Evolutionary conservation across 1,140 invertebrate species (phyloP).

Genomic region (Dreissena rostriformis): DNA sequence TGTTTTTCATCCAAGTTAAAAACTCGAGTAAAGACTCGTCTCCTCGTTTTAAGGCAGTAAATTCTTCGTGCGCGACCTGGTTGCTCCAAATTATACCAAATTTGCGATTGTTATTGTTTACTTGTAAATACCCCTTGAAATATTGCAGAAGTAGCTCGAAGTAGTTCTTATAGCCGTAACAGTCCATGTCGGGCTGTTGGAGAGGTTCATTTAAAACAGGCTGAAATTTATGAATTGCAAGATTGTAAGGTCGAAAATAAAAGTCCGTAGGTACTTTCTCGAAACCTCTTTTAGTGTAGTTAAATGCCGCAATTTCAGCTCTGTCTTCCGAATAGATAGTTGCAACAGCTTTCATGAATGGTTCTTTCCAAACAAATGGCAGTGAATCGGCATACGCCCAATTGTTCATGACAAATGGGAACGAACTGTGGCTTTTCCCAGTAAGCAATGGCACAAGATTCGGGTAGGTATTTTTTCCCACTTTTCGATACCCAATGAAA

Average conservation of each 20-base stretch:
- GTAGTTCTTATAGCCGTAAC: slow-evolving; percentile 13
- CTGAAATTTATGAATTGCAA: slow-evolving; percentile 58
- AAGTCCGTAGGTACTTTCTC: too few species aligned
- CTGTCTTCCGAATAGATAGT: slow-evolving; percentile 92
- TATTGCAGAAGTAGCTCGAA: slow-evolving; percentile 1
- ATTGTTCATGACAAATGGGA: slow-evolving; percentile 5
- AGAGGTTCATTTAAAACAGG: slow-evolving; percentile 24
- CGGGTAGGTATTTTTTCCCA: slow-evolving; percentile 92
- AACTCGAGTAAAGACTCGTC: slow-evolving; percentile 1
- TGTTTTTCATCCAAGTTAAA: slow-evolving; percentile 1
- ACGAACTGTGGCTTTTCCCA: too few species aligned
- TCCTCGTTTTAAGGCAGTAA: background rate
- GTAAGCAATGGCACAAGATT: slow-evolving; percentile 89
- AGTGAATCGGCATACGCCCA: slow-evolving; percentile 44
- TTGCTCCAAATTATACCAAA: slow-evolving; percentile 11
- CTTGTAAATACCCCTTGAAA: slow-evolving; percentile 9
- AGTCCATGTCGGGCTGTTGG: background rate
- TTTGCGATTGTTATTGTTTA: too few species aligned
- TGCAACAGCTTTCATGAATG: slow-evolving; percentile 86
- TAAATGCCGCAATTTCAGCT: slow-evolving; percentile 89
- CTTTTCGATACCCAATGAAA: slow-evolving; percentile 91
- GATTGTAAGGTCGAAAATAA: slow-evolving; percentile 82
- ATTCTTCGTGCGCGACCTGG: background rate
- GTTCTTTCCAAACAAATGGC: slow-evolving; percentile 74
- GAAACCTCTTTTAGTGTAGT: slow-evolving; percentile 85